Evolutionary conservation across 2,888 invertebrate species (phyloP), one percentile per base, ranked within the genome.

Genomic region (Crepidodera aurea): DNA sequence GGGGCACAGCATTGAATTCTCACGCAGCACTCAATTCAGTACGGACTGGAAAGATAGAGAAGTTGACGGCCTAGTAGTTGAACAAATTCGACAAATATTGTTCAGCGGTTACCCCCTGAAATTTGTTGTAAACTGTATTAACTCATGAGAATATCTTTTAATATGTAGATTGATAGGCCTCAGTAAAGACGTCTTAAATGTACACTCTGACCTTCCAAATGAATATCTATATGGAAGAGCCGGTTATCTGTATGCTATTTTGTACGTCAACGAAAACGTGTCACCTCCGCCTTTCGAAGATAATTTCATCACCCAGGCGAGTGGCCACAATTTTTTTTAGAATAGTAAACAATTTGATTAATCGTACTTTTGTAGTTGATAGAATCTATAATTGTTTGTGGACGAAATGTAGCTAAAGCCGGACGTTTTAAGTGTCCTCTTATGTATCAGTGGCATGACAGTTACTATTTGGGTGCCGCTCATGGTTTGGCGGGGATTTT

Each of bases 401-500:
- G 94, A 0, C 84, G 85, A 79, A 76, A 80, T 34, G 84, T 87
- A 72, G 83, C 92, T 1, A 72, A 78, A 40, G 78, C 82, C 64
- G 82, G 84, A 69, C 84, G 83, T 66, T 83, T 83, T 46, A 81
- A 83, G 39, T 84, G 86, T 66, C 91, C 93, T 0, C 82, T 96
- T 37, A 87, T 92, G 85, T 96, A 90, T 82, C 84, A 89, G 73
- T 96, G 95, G 94, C 94, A 96, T 81, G 89, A 88, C 34, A 91
- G 89, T 77, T 85, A 90, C 75, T 96, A 96, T 77, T 82, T 93
- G 51, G 96, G 96, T 13, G 95, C 92, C 39, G 96, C 96, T 46
- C 96, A 96, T 83, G 96, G 96, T 15, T 81, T 93, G 68, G 87
- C 90, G 64, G 96, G 96, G 4, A 95, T 97, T 74, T 79, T 94